These are phyloP conservation scores for Cyprinodon tularosa DNA, from an alignment of 2,113 vertebrate genomes.

Conservation along the genomic window DNA sequence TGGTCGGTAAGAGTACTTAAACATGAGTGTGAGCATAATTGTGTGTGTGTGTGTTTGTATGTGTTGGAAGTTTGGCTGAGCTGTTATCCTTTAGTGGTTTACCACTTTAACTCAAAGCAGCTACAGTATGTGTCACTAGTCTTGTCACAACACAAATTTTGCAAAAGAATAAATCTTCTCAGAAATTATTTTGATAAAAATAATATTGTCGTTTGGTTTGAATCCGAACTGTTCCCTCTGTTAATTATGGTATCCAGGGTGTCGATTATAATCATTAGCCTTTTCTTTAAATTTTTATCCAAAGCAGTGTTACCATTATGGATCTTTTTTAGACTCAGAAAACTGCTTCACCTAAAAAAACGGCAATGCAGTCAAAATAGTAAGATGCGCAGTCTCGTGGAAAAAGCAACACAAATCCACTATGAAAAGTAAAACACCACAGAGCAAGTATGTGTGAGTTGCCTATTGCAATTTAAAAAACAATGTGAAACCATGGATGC, in stretches of 20 bases:
- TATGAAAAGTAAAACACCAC: conserved; percentile 4
- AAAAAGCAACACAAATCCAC: background rate
- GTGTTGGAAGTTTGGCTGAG: too few species aligned
- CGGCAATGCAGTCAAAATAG: conserved; percentile 14
- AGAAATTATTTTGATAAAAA: too few species aligned
- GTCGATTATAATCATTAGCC: background rate
- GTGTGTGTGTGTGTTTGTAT: too few species aligned
- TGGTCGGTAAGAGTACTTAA: too few species aligned
- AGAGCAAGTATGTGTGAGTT: conserved; percentile 4
- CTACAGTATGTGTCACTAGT: too few species aligned
- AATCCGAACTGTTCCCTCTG: background rate
- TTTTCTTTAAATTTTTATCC: background rate
- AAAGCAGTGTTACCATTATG: too few species aligned
- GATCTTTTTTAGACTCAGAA: background rate
- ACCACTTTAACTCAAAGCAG: too few species aligned
- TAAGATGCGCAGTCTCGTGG: background rate
- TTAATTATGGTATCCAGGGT: background rate
- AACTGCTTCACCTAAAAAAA: background rate
- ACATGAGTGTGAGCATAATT: too few species aligned
- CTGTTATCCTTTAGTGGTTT: too few species aligned
- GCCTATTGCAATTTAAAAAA: conserved; percentile 1
- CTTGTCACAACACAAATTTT: too few species aligned
- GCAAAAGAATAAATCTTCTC: too few species aligned
- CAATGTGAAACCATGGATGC: conserved; percentile 6
- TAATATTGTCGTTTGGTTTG: too few species aligned